These are phyloP conservation scores for Dermatemys mawii DNA, from an alignment of 2,113 vertebrate species.

Conservation along the genomic window DNA sequence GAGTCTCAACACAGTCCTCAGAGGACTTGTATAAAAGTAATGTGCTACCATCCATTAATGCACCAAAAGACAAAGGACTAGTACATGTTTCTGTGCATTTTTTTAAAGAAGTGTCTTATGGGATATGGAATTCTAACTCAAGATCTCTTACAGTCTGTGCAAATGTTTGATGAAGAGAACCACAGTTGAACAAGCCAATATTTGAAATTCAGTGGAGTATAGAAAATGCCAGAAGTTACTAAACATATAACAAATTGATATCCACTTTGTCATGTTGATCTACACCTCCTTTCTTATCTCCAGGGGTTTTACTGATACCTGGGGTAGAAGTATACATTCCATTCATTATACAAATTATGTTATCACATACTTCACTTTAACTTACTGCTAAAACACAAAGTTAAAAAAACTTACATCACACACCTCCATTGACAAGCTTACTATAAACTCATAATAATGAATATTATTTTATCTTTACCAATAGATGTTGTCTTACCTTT, in stretches of 20 bases:
- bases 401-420: conserved; percentile 44
- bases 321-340: conserved; percentile 55
- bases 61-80: neutral
- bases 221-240: conserved; percentile 46
- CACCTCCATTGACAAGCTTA: conserved; percentile 56
- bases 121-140: neutral
- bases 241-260: conserved; percentile 45
- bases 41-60: fast-evolving
- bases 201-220: neutral
- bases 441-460: conserved; percentile 43
- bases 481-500: conserved; percentile 69
- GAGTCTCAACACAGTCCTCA: neutral
- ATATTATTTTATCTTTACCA: conserved; percentile 64
- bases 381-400: conserved; percentile 50
- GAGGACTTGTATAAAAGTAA: neutral
- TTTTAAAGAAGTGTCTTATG: neutral
- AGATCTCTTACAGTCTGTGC: neutral
- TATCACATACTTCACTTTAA: conserved; percentile 52
- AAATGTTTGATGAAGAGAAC: conserved; percentile 30
- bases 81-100: neutral
- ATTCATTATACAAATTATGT: conserved; percentile 39
- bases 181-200: conserved; percentile 25
- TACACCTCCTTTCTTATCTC: conserved; percentile 71
- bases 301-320: conserved; percentile 60
- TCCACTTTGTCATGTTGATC: conserved; percentile 64